A percentile compares a stretch with the other conserved stretches of the same genome.
Conservation (phyloP, 2,888 invertebrate genomes). For the Syrphus vitripennis region DNA sequence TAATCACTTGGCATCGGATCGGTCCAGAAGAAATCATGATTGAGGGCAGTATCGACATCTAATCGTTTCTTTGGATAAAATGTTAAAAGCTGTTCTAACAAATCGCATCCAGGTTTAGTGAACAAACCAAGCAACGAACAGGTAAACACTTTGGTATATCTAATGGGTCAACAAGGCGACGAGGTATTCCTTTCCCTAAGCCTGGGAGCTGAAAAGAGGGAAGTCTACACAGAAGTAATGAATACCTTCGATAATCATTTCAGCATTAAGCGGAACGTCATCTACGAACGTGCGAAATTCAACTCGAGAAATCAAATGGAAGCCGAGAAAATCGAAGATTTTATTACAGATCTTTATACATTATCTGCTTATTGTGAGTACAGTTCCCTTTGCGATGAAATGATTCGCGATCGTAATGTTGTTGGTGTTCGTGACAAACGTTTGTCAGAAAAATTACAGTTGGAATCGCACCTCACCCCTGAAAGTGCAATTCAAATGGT, state of each 20-base stretch:
- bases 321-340: constrained; percentile 43
- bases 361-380: constrained; percentile 43
- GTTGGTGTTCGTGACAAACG: constrained; percentile 30
- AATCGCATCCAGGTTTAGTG: constrained; percentile 96
- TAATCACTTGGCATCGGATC: too few relatives aligned
- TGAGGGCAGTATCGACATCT: constrained; percentile 95
- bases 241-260: constrained; percentile 36
- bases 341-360: constrained; percentile 40
- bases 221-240: not conserved
- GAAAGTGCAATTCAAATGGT: constrained; percentile 1
- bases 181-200: too few relatives aligned
- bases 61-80: constrained; percentile 94
- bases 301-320: constrained; percentile 33
- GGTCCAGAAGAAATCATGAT: constrained; percentile 99
- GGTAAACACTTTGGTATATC: too few relatives aligned
- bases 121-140: too few relatives aligned
- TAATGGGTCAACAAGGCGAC: too few relatives aligned
- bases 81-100: constrained; percentile 94
- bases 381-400: constrained; percentile 25
- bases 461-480: constrained; percentile 13
- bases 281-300: constrained; percentile 46
- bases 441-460: constrained; percentile 35
- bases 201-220: constrained; percentile 9
- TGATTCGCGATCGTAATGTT: constrained; percentile 35
- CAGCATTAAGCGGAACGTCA: constrained; percentile 28